phyloP scores from a whole-genome alignment of 2,113 vertebrate species.

The Rhynchomys soricoides region DNA sequence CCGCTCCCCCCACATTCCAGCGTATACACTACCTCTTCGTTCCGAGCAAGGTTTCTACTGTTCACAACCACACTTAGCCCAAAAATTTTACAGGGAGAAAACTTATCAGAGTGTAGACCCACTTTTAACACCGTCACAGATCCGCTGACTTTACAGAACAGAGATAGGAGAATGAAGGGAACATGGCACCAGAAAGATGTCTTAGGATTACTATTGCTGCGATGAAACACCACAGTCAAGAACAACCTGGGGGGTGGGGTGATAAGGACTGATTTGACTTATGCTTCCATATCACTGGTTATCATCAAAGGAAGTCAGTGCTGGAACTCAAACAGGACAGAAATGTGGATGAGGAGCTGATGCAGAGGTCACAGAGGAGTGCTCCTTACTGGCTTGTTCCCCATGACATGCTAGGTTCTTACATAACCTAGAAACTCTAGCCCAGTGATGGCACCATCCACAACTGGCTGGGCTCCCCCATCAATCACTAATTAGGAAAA shows the following conservation, averaged over 20 bases:
- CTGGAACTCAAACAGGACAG: neutral
- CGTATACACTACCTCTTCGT: neutral
- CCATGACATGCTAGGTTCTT: neutral
- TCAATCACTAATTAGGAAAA: neutral
- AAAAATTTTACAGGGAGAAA: neutral
- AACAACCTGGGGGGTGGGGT: neutral
- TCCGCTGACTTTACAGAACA: neutral
- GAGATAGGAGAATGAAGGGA: neutral
- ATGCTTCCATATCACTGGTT: neutral
- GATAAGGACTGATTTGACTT: neutral
- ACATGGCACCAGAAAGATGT: neutral
- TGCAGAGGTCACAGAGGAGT: neutral
- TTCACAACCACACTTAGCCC: neutral
- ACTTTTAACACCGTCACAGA: neutral
- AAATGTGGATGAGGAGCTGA: neutral
- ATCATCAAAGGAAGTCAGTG: neutral
- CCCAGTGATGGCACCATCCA: neutral
- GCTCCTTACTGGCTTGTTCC: neutral
- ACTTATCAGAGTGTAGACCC: neutral
- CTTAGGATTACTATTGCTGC: neutral
- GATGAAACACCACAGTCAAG: neutral
- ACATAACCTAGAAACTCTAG: neutral
- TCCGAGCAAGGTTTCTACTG: neutral
- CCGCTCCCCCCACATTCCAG: neutral
- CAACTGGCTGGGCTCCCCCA: neutral